phyloP scores from a whole-genome alignment of 2,113 vertebrate species.

The Gymnobelideus leadbeateri region DNA sequence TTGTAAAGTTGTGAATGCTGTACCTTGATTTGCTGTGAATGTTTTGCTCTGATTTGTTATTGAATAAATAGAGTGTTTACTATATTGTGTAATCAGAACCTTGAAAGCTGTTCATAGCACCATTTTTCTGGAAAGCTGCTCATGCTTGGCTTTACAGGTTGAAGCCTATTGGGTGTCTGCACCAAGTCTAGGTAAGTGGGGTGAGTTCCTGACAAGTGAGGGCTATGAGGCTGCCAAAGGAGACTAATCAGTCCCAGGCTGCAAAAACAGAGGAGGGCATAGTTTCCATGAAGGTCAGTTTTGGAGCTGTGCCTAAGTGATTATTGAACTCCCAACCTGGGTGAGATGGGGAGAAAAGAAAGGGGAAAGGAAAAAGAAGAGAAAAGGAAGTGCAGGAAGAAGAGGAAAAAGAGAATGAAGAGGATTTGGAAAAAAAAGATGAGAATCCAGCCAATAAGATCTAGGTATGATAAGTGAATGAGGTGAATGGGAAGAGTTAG shows the following conservation, averaged over 20 bases:
- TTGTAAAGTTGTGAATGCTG: no score
- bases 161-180: background rate
- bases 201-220: background rate
- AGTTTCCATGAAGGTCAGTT: background rate
- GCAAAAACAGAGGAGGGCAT: background rate
- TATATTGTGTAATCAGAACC: no score
- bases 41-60: no score
- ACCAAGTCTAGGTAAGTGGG: background rate
- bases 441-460: background rate
- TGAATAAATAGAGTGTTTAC: no score
- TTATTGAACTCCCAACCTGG: background rate
- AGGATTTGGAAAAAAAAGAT: background rate
- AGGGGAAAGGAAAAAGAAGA: background rate
- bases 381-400: background rate
- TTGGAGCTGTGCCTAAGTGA: background rate
- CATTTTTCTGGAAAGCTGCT: no score
- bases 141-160: no score
- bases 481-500: background rate
- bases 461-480: background rate
- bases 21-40: no score
- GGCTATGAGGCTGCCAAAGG: background rate
- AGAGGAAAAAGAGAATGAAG: background rate
- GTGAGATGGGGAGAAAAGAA: background rate
- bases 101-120: no score
- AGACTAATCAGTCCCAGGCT: background rate